Percentiles rank a stretch among this genome's conserved stretches.
Conservation (phyloP, 2,113 vertebrate species). For the Scalopus aquaticus region DNA sequence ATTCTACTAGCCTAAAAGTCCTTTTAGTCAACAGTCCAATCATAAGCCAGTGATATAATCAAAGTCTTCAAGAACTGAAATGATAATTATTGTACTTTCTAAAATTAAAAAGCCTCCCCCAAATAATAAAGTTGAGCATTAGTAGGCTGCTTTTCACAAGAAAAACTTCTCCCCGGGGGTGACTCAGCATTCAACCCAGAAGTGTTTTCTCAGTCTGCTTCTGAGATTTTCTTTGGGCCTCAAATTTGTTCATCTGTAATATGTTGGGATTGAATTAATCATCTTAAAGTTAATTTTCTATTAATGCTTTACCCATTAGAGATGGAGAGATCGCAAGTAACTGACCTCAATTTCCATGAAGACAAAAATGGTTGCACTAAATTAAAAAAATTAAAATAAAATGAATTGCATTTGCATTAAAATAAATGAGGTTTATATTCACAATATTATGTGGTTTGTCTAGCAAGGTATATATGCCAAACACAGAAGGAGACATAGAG, state of each 20-base stretch:
- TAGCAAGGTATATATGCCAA: not conserved
- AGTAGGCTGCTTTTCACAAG: not conserved
- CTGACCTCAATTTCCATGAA: not conserved
- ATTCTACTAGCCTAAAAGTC: not conserved
- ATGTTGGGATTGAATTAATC: not conserved
- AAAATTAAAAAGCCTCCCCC: not conserved
- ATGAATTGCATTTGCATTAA: not conserved
- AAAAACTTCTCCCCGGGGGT: not conserved
- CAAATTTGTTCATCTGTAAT: not conserved
- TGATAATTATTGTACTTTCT: not conserved
- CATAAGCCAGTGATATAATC: not conserved
- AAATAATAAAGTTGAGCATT: not conserved
- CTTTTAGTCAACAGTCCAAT: not conserved
- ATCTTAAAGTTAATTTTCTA: not conserved
- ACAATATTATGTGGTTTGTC: not conserved
- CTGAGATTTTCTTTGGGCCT: not conserved
- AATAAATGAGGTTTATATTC: not conserved
- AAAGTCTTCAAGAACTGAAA: slow-evolving; percentile 6
- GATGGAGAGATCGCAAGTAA: not conserved
- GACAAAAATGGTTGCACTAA: not conserved
- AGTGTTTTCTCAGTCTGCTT: not conserved
- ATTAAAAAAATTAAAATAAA: too few relatives aligned
- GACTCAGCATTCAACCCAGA: not conserved
- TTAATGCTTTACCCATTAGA: not conserved
- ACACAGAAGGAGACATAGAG: not conserved